Percentiles rank a stretch among this genome's conserved stretches.
Conservation (phyloP, 2,888 invertebrate species). For the Tetanocera ferruginea region DNA sequence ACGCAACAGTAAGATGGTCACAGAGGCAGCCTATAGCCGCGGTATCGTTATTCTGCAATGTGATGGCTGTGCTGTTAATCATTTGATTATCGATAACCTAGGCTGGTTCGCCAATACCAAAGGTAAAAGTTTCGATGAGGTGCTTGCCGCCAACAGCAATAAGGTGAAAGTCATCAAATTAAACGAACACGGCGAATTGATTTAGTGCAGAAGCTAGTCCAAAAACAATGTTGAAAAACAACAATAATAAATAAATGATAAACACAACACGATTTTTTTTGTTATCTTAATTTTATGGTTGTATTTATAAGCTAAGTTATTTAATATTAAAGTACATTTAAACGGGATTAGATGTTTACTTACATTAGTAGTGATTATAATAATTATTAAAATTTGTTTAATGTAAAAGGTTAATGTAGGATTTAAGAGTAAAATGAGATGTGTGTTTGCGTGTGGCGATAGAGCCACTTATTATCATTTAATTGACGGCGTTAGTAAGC, state of each 20-base stretch:
- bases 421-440: not conserved
- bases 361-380: conserved; percentile 3
- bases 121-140: conserved; percentile 60
- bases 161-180: conserved; percentile 62
- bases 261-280: not conserved
- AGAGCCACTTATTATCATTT: not conserved
- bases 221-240: not conserved
- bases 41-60: conserved; percentile 66
- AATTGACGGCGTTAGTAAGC: not conserved
- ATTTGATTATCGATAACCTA: conserved; percentile 64
- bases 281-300: conserved; percentile 11
- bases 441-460: not conserved
- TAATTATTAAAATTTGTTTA: conserved; percentile 13
- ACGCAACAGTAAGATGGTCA: conserved; percentile 63
- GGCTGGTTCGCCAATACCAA: conserved; percentile 63
- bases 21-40: conserved; percentile 63
- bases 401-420: conserved; percentile 17
- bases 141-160: conserved; percentile 60
- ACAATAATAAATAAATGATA: not conserved
- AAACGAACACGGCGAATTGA: conserved; percentile 65
- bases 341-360: conserved; percentile 1
- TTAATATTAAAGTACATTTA: conserved; percentile 33
- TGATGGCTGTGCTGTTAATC: conserved; percentile 66
- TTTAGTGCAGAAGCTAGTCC: conserved; percentile 49
- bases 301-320: conserved; percentile 2